phyloP scores from a whole-genome alignment of 2,888 invertebrate species.

The Rhyacophila evoluta region DNA sequence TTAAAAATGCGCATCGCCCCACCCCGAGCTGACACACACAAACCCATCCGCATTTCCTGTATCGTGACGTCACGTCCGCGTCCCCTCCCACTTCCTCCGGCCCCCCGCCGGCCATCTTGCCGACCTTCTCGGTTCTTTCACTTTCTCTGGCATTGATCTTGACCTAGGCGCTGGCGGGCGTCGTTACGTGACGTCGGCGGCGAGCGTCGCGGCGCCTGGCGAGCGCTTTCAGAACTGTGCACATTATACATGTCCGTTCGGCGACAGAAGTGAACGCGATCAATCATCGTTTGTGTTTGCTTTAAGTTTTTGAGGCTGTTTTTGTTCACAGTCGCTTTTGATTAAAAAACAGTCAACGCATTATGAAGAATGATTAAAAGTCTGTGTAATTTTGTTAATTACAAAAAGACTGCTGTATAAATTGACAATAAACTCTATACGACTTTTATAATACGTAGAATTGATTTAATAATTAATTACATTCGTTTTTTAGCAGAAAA shows the following conservation, averaged over 20 bases:
- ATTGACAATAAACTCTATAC: too few relatives aligned
- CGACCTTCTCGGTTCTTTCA: constrained; percentile 24
- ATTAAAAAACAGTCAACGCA: neutral
- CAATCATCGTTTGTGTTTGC: neutral
- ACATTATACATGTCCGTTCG: neutral
- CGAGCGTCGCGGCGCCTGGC: constrained; percentile 2
- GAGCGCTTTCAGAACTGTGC: neutral
- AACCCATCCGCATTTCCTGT: constrained; percentile 2
- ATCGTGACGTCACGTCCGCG: constrained; percentile 14
- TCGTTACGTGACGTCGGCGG: neutral
- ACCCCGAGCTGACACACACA: neutral
- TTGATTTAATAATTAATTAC: too few relatives aligned
- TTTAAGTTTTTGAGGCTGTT: neutral
- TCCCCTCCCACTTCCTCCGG: neutral
- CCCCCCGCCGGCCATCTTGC: neutral
- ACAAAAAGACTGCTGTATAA: too few relatives aligned
- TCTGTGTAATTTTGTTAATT: too few relatives aligned
- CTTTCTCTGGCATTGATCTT: constrained; percentile 24
- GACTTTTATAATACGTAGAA: too few relatives aligned
- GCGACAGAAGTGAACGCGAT: neutral
- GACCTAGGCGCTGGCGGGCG: constrained; percentile 16
- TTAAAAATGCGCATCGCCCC: neutral
- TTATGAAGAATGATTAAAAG: too few relatives aligned
- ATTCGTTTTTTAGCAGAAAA: too few relatives aligned
- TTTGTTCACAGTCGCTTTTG: neutral